Percentiles rank a stretch among this genome's conserved stretches.
Evolutionary conservation across 2,113 vertebrate genomes (phyloP).

Genomic region (Hippocampus barbouri): DNA sequence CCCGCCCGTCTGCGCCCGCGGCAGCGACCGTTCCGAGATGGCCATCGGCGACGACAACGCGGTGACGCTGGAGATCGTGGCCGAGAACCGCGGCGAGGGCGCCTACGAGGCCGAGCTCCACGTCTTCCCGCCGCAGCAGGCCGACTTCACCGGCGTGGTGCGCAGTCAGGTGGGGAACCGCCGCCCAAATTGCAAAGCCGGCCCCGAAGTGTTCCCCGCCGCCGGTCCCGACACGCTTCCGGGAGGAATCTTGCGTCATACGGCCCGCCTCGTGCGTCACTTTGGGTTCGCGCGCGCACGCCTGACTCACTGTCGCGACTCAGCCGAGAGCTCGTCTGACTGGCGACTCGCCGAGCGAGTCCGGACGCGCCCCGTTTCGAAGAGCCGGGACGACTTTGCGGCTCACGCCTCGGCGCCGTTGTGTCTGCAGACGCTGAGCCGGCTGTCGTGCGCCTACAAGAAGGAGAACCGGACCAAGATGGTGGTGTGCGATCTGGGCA

Average conservation of each 20-base stretch:
- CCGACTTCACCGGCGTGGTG: constrained; percentile 89
- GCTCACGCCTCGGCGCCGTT: background rate
- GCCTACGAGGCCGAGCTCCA: constrained; percentile 95
- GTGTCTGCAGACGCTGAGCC: constrained; percentile 73
- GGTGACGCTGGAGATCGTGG: constrained; percentile 82
- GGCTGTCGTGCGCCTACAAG: constrained; percentile 91
- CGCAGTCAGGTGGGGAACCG: constrained; percentile 76
- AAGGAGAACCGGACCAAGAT: constrained; percentile 91
- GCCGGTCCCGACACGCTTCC: no score
- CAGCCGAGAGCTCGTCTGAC: no score
- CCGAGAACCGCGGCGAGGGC: constrained; percentile 89
- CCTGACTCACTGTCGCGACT: no score
- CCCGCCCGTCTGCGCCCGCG: background rate
- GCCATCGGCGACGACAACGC: constrained; percentile 93
- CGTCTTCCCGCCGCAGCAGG: constrained; percentile 81
- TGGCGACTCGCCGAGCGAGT: background rate
- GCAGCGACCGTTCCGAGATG: constrained; percentile 87
- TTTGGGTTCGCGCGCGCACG: no score
- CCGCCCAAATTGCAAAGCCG: no score
- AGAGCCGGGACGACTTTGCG: background rate
- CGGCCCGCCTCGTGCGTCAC: no score
- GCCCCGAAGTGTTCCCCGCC: background rate
- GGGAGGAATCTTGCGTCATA: no score
- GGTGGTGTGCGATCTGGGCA: constrained; percentile 95
- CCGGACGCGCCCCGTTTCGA: no score